These are phyloP conservation scores for Neopipo cinnamomea DNA, from an alignment of 2,113 vertebrate species.

Conservation along the genomic window DNA sequence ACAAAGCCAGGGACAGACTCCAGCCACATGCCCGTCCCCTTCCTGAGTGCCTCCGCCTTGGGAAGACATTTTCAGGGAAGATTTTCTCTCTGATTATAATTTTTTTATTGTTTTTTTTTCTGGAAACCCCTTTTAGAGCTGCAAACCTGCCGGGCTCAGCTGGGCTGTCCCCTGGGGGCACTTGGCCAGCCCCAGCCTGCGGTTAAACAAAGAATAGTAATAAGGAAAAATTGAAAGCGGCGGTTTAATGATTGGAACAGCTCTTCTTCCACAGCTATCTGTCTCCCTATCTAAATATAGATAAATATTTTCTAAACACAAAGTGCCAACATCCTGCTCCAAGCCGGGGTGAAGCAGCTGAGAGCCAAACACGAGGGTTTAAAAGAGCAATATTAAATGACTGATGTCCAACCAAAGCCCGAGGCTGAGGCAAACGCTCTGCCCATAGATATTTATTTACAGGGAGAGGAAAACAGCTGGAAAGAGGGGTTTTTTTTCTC, in stretches of 20 bases:
- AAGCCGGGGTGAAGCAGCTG: background rate
- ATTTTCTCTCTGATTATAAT: background rate
- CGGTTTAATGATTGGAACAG: background rate
- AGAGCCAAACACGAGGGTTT: background rate
- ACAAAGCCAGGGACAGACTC: background rate
- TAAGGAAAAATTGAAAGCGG: background rate
- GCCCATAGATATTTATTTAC: background rate
- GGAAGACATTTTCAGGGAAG: background rate
- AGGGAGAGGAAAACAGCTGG: background rate
- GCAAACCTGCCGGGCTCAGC: background rate
- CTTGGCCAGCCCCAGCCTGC: background rate
- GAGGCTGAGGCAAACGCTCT: background rate
- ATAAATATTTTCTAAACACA: background rate
- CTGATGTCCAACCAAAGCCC: background rate
- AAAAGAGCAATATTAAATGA: background rate
- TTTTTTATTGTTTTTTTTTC: background rate
- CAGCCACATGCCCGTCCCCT: fast-evolving
- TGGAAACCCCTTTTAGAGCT: background rate
- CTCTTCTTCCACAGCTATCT: background rate
- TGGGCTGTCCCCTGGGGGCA: background rate
- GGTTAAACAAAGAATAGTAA: background rate
- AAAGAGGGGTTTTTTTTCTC: background rate
- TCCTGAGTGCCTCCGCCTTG: background rate
- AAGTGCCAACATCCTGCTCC: background rate
- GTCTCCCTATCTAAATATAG: background rate